These are phyloP conservation scores for Drosophila hamatofila DNA, from an alignment of 2,888 invertebrate species.

Conservation along the genomic window DNA sequence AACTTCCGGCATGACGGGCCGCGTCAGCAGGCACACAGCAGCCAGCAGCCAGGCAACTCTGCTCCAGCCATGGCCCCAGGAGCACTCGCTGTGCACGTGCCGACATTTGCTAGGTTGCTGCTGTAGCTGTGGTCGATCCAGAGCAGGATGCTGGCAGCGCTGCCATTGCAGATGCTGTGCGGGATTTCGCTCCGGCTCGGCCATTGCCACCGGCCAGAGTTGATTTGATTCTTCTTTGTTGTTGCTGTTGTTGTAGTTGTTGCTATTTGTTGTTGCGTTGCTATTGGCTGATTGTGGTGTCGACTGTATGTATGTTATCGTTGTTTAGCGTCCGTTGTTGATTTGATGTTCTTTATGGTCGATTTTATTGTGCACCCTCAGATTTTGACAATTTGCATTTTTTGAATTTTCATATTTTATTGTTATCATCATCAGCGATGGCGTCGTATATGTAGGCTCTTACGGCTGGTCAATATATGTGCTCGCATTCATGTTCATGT, in stretches of 20 bases:
- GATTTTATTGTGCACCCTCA: conserved; percentile 63
- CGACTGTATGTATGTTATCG: conserved; percentile 43
- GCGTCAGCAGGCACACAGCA: conserved; percentile 78
- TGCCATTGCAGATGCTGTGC: conserved; percentile 60
- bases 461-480: conserved; percentile 47
- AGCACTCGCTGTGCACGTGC: conserved; percentile 65
- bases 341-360: conserved; percentile 70
- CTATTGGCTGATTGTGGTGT: conserved; percentile 20
- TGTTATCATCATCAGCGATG: conserved; percentile 55
- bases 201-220: conserved; percentile 61
- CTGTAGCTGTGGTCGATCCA: conserved; percentile 17
- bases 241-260: conserved; percentile 16
- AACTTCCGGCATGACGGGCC: conserved; percentile 83
- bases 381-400: conserved; percentile 71
- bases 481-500: conserved; percentile 24
- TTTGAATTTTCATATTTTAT: conserved; percentile 71
- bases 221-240: conserved; percentile 29
- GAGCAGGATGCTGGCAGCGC: conserved; percentile 19
- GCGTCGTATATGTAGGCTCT: conserved; percentile 39
- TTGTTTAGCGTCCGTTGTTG: conserved; percentile 54
- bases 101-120: conserved; percentile 56
- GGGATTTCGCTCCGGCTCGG: conserved; percentile 41
- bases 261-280: conserved; percentile 18
- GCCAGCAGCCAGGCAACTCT: conserved; percentile 78
- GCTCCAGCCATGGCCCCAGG: conserved; percentile 48